Conservation (phyloP, 1,140 invertebrate genomes). For the Rhopalosiphum padi region DNA sequence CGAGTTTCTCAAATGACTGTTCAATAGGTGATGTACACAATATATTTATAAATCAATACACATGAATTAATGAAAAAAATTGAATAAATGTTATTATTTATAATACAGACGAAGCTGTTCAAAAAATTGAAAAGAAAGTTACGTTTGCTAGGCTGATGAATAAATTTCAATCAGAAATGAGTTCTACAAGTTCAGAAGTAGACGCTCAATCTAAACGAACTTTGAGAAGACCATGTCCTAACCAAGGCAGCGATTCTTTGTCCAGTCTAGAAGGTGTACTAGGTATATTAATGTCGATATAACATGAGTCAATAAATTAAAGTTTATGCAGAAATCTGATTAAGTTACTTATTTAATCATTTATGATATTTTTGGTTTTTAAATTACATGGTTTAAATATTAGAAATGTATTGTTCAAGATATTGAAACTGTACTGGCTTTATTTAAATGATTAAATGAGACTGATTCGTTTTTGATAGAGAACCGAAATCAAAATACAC, state of each 20-base stretch:
- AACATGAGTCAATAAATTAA: neutral
- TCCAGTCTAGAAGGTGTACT: constrained; percentile 71
- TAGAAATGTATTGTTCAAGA: neutral
- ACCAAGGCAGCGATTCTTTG: constrained; percentile 75
- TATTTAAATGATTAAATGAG: neutral
- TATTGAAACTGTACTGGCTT: neutral
- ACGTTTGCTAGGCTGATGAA: constrained; percentile 76
- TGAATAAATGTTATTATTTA: neutral
- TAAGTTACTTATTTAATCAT: neutral
- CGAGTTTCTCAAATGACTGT: constrained; percentile 50
- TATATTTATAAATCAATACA: neutral
- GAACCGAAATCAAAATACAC: constrained; percentile 35
- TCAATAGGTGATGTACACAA: constrained; percentile 2
- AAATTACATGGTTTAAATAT: neutral
- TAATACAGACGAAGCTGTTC: constrained; percentile 52
- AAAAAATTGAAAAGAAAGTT: constrained; percentile 77
- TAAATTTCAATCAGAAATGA: constrained; percentile 77
- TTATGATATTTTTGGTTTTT: neutral
- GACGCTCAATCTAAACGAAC: constrained; percentile 62
- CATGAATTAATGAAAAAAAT: neutral
- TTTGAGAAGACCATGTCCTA: constrained; percentile 64
- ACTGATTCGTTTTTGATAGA: neutral
- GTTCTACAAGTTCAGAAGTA: constrained; percentile 73
- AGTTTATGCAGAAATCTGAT: neutral
- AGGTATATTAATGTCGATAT: neutral